Base-by-base conservation (phyloP, 1,140 invertebrate species). In the Hylaeus volcanicus region DNA sequence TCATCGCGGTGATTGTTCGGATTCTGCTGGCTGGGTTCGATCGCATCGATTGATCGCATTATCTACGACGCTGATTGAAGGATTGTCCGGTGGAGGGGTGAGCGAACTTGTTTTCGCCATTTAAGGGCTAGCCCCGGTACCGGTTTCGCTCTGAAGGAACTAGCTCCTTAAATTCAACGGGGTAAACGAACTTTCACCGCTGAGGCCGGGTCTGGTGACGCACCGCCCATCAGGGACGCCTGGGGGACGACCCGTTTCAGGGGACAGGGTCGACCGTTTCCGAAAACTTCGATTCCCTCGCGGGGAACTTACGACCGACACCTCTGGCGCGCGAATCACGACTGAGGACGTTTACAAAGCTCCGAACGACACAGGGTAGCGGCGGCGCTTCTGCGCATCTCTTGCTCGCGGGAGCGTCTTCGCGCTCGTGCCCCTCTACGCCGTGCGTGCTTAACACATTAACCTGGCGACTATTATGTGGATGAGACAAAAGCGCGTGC, bases 321-420 rank as follows among this genome's bases (percentile, higher is more conserved):
- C 79, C 60, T 41, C 15, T 63, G 83, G 82, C 70, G 82, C 55
- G 60, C 83, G 82, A 85, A 71, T 87, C 85, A 64, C 79, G 65
- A 88, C 86, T 88, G 86, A 37, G 53, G 70, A 65, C 14, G 75
- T 61, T 55, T 58, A 58, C 76, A 83, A 58, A 73, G 80, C 73
- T 56, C 12, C 70, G 66, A 26, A 72, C 51, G 74, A 83, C 65
- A 64, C 74, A 75, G 72, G 45, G 68, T 48, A 39, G 70, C 55
- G 56, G 37, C 26, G 26, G n/a, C 66, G 65, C 55, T 74, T 86
- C 78, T 61, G 56, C 79, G 75, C 63, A 72, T 45, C 61, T 58
- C 53, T 45, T 15, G 41, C 71, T 65, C 81, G 39, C 41, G 72
- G 72, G 56, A 37, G 51, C 6, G 53, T 75, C 68, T n/a, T 74